Evolutionary conservation across 2,888 invertebrate species (phyloP).

Genomic region (Troides helena): DNA sequence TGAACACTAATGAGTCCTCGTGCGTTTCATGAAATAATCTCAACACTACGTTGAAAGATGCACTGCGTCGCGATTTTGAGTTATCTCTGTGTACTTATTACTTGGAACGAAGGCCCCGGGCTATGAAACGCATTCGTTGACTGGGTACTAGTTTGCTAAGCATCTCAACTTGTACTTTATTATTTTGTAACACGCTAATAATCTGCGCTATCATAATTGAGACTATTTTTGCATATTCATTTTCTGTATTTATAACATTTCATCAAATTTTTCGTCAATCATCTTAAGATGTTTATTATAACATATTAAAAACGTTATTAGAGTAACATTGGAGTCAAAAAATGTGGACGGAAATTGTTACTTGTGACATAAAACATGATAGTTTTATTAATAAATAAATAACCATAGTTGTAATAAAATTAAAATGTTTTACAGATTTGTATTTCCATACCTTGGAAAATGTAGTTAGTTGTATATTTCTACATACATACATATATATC

Average conservation of each 20-base stretch:
- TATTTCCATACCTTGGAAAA: no score
- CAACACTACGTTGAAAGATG: slow-evolving; percentile 44
- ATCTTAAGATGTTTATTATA: no score
- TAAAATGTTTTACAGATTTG: no score
- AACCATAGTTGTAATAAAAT: no score
- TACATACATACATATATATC: no score
- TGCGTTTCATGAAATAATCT: slow-evolving; percentile 64
- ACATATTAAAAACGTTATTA: no score
- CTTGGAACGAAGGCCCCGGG: slow-evolving; percentile 38
- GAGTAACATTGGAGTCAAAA: no score
- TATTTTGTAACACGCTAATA: slow-evolving; percentile 4
- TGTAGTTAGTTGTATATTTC: no score
- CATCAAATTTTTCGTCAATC: no score
- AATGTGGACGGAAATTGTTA: no score
- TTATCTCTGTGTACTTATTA: slow-evolving; percentile 40
- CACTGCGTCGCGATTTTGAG: slow-evolving; percentile 33
- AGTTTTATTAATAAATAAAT: no score
- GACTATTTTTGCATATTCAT: slow-evolving; percentile 31
- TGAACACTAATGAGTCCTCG: slow-evolving; percentile 58
- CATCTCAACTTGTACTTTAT: slow-evolving; percentile 13
- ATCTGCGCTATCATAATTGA: neutral
- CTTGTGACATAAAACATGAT: no score
- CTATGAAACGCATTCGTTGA: slow-evolving; percentile 46
- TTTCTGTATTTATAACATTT: neutral
- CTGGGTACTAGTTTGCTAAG: slow-evolving; percentile 42